A percentile compares a stretch with the other conserved stretches of the same genome.
phyloP scores from a whole-genome alignment of 2,113 vertebrate genomes.

The Neogobius melanostomus region DNA sequence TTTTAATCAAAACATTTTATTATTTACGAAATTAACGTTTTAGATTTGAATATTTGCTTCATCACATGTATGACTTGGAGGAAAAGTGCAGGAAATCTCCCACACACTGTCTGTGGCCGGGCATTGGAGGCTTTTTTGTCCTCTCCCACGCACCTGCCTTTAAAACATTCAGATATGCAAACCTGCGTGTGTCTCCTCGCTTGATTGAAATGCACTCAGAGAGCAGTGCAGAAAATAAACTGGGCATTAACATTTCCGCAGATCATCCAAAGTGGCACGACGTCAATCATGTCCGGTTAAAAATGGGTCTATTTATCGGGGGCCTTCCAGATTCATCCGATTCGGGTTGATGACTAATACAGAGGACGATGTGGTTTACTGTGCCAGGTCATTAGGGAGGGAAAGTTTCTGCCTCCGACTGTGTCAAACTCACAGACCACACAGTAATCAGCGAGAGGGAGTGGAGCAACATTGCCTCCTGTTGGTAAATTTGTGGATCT shows the following conservation, averaged over 20 bases:
- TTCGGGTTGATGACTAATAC: constrained; percentile 33
- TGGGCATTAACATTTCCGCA: constrained; percentile 1
- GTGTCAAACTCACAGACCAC: constrained; percentile 13
- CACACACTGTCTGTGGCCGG: constrained; percentile 62
- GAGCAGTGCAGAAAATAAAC: background rate
- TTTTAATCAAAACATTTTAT: background rate
- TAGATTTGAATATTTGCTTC: background rate
- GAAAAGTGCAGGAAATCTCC: constrained; percentile 49
- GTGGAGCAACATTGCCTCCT: constrained; percentile 56
- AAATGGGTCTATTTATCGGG: background rate
- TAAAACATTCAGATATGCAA: constrained; percentile 55
- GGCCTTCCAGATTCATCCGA: constrained; percentile 7
- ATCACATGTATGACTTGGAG: constrained; percentile 2
- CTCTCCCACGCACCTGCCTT: constrained; percentile 60
- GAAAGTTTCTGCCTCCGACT: constrained; percentile 27
- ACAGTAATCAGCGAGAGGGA: background rate
- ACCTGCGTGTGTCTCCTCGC: constrained; percentile 26
- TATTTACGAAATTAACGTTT: background rate
- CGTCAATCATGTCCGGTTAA: background rate
- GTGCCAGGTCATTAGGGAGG: constrained; percentile 39
- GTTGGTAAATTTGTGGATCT: constrained; percentile 22
- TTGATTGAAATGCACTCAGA: constrained; percentile 10
- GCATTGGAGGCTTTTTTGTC: constrained; percentile 58
- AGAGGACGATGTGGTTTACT: constrained; percentile 22
- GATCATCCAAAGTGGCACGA: background rate